A percentile compares a stretch with the other conserved stretches of the same genome.
phyloP scores from a whole-genome alignment of 2,797 vertebrate genomes.

The Scleropages formosus region DNA sequence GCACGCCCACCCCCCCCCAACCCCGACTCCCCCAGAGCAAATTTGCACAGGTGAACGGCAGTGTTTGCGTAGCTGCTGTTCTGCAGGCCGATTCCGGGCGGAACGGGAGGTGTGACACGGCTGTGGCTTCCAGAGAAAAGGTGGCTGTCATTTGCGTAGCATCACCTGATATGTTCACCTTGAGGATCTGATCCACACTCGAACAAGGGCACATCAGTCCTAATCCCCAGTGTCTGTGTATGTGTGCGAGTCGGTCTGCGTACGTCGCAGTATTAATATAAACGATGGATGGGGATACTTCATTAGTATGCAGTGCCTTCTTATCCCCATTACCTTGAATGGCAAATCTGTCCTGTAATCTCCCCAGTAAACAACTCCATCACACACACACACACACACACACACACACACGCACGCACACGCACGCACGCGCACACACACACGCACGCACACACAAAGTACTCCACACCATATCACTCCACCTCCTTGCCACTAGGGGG shows the following conservation, averaged over 20 bases:
- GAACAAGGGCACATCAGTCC: not conserved
- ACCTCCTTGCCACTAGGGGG: slow-evolving; percentile 53
- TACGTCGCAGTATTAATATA: not conserved
- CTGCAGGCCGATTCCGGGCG: not conserved
- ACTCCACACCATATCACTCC: slow-evolving; percentile 2
- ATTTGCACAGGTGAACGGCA: slow-evolving; percentile 26
- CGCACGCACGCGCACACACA: no score
- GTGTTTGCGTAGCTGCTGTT: slow-evolving; percentile 14
- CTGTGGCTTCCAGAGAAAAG: slow-evolving; percentile 17
- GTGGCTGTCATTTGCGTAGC: not conserved
- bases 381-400: slow-evolving; percentile 2
- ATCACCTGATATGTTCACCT: not conserved
- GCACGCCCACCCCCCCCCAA: no score
- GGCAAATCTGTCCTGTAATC: not conserved
- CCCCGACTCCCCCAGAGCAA: slow-evolving; percentile 12
- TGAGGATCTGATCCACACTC: not conserved
- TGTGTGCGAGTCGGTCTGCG: not conserved
- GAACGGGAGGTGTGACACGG: slow-evolving; percentile 18
- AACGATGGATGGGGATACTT: not conserved
- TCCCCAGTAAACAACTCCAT: not conserved
- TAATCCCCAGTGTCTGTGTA: slow-evolving; percentile 1
- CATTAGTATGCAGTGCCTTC: not conserved
- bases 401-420: no score
- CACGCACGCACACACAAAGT: no score
- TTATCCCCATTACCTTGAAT: not conserved